Evolutionary conservation across 2,797 vertebrate genomes (phyloP).

Genomic region (Sebastes diaconus): DNA sequence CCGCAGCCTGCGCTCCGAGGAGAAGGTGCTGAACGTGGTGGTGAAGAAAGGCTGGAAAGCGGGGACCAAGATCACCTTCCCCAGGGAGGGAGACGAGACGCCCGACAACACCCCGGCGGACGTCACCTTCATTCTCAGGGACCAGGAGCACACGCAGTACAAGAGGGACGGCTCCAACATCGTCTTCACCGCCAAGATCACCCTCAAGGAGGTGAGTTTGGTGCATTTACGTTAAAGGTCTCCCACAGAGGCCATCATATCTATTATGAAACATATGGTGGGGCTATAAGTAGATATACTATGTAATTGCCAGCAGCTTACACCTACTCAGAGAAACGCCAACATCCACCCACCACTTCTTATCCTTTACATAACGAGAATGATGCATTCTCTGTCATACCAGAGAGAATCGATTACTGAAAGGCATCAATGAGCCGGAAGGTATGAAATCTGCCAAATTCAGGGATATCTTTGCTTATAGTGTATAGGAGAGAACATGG

Average conservation of each 20-base stretch:
- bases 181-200: constrained; percentile 92
- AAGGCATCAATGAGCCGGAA: neutral
- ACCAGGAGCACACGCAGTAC: constrained; percentile 92
- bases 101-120: constrained; percentile 91
- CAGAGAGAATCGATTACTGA: constrained; percentile 13
- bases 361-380: constrained; percentile 37
- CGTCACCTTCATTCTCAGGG: constrained; percentile 93
- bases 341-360: constrained; percentile 1
- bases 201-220: constrained; percentile 91
- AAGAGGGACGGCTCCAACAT: constrained; percentile 92
- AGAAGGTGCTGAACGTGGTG: constrained; percentile 95
- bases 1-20: constrained; percentile 87
- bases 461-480: constrained; percentile 1
- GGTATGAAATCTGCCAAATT: neutral
- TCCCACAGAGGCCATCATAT: neutral
- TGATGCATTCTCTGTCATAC: constrained; percentile 15
- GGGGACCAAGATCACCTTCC: constrained; percentile 97
- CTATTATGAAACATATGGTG: constrained; percentile 24
- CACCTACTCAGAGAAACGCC: constrained; percentile 30
- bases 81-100: constrained; percentile 92
- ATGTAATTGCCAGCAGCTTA: constrained; percentile 1
- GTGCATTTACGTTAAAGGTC: neutral
- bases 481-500: constrained; percentile 37
- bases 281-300: constrained; percentile 10
- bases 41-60: constrained; percentile 97